Percentiles rank a stretch among this genome's conserved stretches.
phyloP scores from a whole-genome alignment of 2,888 invertebrate species.

The Hirudinaria manillensis region DNA sequence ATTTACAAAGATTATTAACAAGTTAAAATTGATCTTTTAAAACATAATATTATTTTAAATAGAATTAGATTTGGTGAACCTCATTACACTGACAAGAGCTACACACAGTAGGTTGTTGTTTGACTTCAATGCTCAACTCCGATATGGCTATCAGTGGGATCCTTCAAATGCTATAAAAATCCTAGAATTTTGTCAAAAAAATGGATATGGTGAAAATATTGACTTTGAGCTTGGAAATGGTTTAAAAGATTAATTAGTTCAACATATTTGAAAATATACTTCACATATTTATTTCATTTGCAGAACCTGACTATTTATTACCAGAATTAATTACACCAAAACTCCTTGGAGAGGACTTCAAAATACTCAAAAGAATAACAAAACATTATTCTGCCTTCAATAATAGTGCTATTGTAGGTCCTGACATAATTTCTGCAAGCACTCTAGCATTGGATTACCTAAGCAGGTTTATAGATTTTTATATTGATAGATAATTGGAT shows the following conservation, averaged over 20 bases:
- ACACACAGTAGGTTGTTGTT: constrained; percentile 65
- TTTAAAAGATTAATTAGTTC: constrained; percentile 31
- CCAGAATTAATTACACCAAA: constrained; percentile 29
- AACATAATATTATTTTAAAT: too few relatives aligned
- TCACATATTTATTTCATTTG: not conserved
- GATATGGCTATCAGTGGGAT: constrained; percentile 63
- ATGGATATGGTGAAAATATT: constrained; percentile 51
- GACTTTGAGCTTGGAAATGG: constrained; percentile 52
- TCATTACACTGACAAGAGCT: constrained; percentile 34
- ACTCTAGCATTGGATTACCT: constrained; percentile 1
- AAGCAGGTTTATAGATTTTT: not conserved
- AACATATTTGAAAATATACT: constrained; percentile 4
- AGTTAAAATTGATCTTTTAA: too few relatives aligned
- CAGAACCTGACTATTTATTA: constrained; percentile 33
- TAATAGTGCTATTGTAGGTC: constrained; percentile 37
- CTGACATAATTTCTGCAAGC: constrained; percentile 35
- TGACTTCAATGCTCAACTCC: constrained; percentile 64
- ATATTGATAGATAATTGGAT: not conserved
- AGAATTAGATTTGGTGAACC: constrained; percentile 28
- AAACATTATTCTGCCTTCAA: constrained; percentile 29
- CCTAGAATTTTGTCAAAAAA: constrained; percentile 61
- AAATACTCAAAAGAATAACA: constrained; percentile 31
- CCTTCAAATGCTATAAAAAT: constrained; percentile 64
- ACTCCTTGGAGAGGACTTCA: constrained; percentile 38
- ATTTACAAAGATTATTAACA: too few relatives aligned